phyloP scores from a whole-genome alignment of 2,797 vertebrate genomes.

The Ptychobarbus kaznakovi region DNA sequence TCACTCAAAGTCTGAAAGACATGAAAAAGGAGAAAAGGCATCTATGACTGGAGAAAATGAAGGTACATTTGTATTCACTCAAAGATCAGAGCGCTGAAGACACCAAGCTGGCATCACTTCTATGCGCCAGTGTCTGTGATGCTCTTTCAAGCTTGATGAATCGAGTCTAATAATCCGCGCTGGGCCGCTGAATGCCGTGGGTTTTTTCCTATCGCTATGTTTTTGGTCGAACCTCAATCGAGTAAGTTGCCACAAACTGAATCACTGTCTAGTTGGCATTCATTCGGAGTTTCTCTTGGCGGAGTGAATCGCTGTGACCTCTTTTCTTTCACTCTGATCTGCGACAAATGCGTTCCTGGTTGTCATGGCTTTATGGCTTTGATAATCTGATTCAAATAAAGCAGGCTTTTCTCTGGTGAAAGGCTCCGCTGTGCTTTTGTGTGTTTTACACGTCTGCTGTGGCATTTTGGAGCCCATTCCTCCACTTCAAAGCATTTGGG shows the following conservation, averaged over 20 bases:
- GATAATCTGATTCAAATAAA: slow-evolving; percentile 71
- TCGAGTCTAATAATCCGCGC: slow-evolving; percentile 47
- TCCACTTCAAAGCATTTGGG: slow-evolving; percentile 75
- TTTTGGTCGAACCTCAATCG: slow-evolving; percentile 46
- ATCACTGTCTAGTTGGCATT: slow-evolving; percentile 62
- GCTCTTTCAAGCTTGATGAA: slow-evolving; percentile 45
- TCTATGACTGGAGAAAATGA: slow-evolving; percentile 30
- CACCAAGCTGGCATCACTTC: slow-evolving; percentile 52
- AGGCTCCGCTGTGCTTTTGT: slow-evolving; percentile 63
- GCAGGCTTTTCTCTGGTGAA: slow-evolving; percentile 62
- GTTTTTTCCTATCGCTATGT: slow-evolving; percentile 14
- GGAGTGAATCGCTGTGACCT: slow-evolving; percentile 57
- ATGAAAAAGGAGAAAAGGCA: slow-evolving; percentile 16
- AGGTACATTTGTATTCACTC: slow-evolving; percentile 44
- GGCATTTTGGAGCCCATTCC: slow-evolving; percentile 63
- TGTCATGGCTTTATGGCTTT: slow-evolving; percentile 71
- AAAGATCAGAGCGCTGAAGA: slow-evolving; percentile 16
- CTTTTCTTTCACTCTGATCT: slow-evolving; percentile 60
- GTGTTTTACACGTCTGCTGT: slow-evolving; percentile 47
- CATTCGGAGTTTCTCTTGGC: slow-evolving; percentile 62
- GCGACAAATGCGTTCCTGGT: slow-evolving; percentile 66
- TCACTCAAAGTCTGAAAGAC: slow-evolving; percentile 26
- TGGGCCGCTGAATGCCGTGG: slow-evolving; percentile 14
- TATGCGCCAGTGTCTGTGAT: slow-evolving; percentile 43
- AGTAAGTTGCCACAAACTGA: slow-evolving; percentile 39